These are phyloP conservation scores for Triplophysa rosa DNA, from an alignment of 2,113 vertebrate species.

Conservation along the genomic window DNA sequence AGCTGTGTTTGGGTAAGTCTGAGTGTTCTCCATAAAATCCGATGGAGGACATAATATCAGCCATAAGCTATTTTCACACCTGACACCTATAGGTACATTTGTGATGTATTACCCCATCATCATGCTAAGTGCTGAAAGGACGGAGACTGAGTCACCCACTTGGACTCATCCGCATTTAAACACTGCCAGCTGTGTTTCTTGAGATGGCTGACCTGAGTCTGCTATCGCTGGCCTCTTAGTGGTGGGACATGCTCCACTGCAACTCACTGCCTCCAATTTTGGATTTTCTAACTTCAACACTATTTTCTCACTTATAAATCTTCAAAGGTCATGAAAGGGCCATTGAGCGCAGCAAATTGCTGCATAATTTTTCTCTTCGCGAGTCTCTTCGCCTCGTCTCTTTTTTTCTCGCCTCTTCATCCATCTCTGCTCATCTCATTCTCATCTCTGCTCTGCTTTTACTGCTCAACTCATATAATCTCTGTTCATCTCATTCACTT, in stretches of 20 bases:
- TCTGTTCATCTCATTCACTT: too few species aligned
- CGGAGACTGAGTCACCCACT: background rate
- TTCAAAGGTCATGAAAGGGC: background rate
- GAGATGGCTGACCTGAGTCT: background rate
- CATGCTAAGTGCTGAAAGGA: background rate
- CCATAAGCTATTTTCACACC: background rate
- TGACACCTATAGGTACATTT: background rate
- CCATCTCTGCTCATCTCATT: too few species aligned
- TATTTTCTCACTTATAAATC: background rate
- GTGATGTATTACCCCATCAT: background rate
- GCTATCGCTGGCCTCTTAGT: background rate
- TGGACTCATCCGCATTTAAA: constrained; percentile 15
- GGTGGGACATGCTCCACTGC: background rate
- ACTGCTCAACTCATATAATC: too few species aligned
- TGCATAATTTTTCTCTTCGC: background rate
- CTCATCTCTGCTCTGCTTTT: too few species aligned
- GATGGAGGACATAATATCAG: background rate
- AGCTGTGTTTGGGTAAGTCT: background rate
- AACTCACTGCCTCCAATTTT: background rate
- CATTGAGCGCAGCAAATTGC: background rate
- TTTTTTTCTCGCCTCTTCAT: too few species aligned
- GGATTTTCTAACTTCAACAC: background rate
- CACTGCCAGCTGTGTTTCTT: constrained; percentile 5
- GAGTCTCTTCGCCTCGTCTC: too few species aligned
- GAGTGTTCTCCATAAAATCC: background rate